A percentile compares a stretch with the other conserved stretches of the same genome.
phyloP scores from a whole-genome alignment of 1,140 invertebrate species.

The Drosophila malerkotliana region DNA sequence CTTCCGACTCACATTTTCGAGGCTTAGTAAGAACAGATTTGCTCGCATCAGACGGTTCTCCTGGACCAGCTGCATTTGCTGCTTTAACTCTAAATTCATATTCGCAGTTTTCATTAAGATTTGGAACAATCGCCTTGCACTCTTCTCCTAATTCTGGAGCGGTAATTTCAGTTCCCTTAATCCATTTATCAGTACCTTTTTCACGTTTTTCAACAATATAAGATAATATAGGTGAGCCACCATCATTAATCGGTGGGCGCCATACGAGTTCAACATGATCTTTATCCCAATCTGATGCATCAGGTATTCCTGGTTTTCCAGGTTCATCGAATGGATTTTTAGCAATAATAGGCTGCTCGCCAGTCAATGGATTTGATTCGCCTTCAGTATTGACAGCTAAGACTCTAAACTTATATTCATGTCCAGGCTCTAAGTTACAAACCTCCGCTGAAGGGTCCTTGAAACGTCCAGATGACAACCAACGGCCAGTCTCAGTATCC shows the following conservation, averaged over 20 bases:
- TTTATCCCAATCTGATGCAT: slow-evolving; percentile 97
- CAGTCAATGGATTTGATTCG: slow-evolving; percentile 95
- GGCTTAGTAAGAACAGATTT: slow-evolving; percentile 96
- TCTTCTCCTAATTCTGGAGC: slow-evolving; percentile 85
- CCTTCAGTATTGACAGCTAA: slow-evolving; percentile 98
- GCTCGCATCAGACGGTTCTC: slow-evolving; percentile 95
- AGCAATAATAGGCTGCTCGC: slow-evolving; percentile 94
- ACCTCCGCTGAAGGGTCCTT: slow-evolving; percentile 94
- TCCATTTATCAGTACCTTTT: slow-evolving; percentile 93
- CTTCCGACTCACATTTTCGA: slow-evolving; percentile 89
- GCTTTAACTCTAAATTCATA: slow-evolving; percentile 99
- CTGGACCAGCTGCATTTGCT: slow-evolving; percentile 96
- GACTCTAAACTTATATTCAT: slow-evolving; percentile 99
- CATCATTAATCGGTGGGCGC: slow-evolving; percentile 94
- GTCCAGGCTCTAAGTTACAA: slow-evolving; percentile 93
- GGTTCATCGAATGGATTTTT: slow-evolving; percentile 99
- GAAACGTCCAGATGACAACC: slow-evolving; percentile 91
- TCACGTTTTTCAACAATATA: slow-evolving; percentile 98
- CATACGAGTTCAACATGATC: slow-evolving; percentile 97
- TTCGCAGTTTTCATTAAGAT: slow-evolving; percentile 96
- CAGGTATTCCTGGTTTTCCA: slow-evolving; percentile 94
- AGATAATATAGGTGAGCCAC: slow-evolving; percentile 95
- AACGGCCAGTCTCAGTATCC: slow-evolving; percentile 92
- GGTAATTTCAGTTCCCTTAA: slow-evolving; percentile 91
- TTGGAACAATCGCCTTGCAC: slow-evolving; percentile 92